Evolutionary conservation across 2,797 vertebrate genomes (phyloP).

Genomic region (Sandelia bainsii): DNA sequence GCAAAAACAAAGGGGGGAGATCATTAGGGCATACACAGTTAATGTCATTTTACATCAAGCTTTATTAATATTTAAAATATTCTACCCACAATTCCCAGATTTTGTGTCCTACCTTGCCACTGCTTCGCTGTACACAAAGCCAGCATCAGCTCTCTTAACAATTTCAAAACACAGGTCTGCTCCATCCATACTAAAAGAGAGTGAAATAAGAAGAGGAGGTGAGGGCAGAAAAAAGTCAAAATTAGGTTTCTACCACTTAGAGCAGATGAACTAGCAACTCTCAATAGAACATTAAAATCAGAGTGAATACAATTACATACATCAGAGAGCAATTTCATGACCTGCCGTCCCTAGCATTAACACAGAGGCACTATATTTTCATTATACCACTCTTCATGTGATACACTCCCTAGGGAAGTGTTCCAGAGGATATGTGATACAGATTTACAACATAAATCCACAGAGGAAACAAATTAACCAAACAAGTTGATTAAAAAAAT

Average conservation of each 20-base stretch:
- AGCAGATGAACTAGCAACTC: conserved; percentile 7
- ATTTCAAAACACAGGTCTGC: conserved; percentile 99
- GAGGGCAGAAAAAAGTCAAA: not conserved
- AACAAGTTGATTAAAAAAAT: conserved; percentile 19
- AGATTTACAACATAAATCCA: conserved; percentile 21
- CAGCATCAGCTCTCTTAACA: conserved; percentile 97
- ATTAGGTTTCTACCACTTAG: not conserved
- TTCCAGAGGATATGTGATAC: not conserved
- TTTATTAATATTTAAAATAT: conserved; percentile 24
- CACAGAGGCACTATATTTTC: conserved; percentile 29
- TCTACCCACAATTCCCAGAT: not conserved
- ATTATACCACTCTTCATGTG: conserved; percentile 6
- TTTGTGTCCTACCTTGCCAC: conserved; percentile 92
- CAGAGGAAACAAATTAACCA: conserved; percentile 31
- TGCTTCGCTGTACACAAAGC: conserved; percentile 99
- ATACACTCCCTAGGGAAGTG: not conserved
- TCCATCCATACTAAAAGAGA: conserved; percentile 89
- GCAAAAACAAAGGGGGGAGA: conserved; percentile 64
- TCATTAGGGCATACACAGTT: not conserved
- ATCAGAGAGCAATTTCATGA: conserved; percentile 27
- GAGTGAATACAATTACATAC: conserved; percentile 1
- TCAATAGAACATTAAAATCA: not conserved
- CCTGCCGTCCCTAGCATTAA: conserved; percentile 24
- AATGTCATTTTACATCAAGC: not conserved
- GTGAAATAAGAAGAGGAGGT: not conserved